phyloP scores from a whole-genome alignment of 2,888 invertebrate species.

The Neocrepidodera transversa region DNA sequence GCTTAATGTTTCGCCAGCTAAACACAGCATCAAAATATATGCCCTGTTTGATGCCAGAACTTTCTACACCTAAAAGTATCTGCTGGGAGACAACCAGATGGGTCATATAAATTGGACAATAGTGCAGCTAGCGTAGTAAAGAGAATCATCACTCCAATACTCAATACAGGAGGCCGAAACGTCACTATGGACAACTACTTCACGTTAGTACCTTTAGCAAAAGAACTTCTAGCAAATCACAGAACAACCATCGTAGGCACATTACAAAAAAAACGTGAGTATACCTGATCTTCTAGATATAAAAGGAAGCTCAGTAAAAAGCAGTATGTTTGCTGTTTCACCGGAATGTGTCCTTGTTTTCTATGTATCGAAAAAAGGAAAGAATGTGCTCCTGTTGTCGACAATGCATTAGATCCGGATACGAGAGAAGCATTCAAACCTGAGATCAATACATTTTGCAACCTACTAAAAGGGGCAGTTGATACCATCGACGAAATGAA shows the following conservation, averaged over 20 bases:
- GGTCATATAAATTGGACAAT: too few relatives aligned
- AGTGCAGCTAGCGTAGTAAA: too few relatives aligned
- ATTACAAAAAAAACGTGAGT: conserved; percentile 1
- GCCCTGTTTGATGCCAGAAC: background rate
- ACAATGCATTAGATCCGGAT: conserved; percentile 2
- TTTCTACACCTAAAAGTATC: background rate
- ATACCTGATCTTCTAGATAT: background rate
- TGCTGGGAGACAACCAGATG: background rate
- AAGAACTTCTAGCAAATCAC: background rate
- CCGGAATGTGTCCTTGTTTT: background rate
- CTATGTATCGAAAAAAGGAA: background rate
- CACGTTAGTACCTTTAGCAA: background rate
- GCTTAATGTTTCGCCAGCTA: conserved; percentile 43
- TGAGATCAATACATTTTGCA: background rate
- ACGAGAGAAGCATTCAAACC: background rate
- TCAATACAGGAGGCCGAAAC: conserved; percentile 10
- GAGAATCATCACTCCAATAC: too few relatives aligned
- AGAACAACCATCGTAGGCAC: background rate
- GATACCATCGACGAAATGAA: background rate
- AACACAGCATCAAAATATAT: conserved; percentile 12
- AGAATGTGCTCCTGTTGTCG: background rate
- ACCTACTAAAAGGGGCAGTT: background rate
- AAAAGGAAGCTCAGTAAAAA: background rate
- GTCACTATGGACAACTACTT: conserved; percentile 8
- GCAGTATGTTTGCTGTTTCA: background rate